A percentile compares a stretch with the other conserved stretches of the same genome.
phyloP scores from a whole-genome alignment of 2,888 invertebrate species.

The Apeira syringaria region DNA sequence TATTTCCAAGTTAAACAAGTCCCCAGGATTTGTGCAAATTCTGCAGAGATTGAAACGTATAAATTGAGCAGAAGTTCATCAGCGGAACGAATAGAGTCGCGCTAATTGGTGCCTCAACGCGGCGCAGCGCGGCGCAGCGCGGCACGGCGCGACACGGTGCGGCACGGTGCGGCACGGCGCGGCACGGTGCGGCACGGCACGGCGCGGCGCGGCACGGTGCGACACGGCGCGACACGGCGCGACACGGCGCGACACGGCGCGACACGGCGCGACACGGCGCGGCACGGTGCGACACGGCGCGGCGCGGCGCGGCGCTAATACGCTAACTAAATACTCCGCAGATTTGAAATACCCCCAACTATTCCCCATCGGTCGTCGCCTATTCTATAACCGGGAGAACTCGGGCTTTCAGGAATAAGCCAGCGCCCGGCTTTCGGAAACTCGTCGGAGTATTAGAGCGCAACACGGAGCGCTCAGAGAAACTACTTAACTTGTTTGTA shows the following conservation, averaged over 20 bases:
- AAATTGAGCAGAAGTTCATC: conserved; percentile 14
- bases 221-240: too few relatives aligned
- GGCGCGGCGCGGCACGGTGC: too few relatives aligned
- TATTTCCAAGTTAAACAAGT: conserved; percentile 6
- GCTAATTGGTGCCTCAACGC: conserved; percentile 21
- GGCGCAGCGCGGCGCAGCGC: too few relatives aligned
- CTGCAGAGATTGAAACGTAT: conserved; percentile 8
- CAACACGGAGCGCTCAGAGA: conserved; percentile 37
- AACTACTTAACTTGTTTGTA: conserved; percentile 44
- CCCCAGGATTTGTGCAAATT: neutral
- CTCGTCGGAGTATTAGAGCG: conserved; percentile 39
- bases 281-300: too few relatives aligned
- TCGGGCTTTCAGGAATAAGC: conserved; percentile 39
- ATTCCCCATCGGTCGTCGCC: conserved; percentile 29
- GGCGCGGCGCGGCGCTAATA: conserved; percentile 15
- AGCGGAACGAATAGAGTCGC: conserved; percentile 17
- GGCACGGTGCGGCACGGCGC: too few relatives aligned
- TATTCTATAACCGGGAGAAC: conserved; percentile 37
- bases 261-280: too few relatives aligned
- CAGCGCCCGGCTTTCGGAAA: conserved; percentile 39
- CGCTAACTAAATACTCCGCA: conserved; percentile 34
- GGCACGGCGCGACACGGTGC: too few relatives aligned
- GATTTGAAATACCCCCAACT: conserved; percentile 37
- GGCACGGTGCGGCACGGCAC: too few relatives aligned
- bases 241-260: too few relatives aligned